A percentile compares a stretch with the other conserved stretches of the same genome.
phyloP scores from a whole-genome alignment of 1,140 invertebrate species.

The Homarus americanus region DNA sequence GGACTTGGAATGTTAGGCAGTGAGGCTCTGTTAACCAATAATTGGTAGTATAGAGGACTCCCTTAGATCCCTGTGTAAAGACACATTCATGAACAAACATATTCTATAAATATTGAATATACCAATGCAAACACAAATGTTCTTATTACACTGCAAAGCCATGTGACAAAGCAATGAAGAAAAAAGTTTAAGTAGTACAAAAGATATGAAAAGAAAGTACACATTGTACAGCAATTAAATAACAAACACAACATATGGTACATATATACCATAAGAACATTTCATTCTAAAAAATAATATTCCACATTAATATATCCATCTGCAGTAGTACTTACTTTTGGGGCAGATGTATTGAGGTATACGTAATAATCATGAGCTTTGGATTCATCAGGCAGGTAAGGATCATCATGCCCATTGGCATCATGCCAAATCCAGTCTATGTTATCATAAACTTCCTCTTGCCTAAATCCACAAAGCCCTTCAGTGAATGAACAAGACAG shows the following conservation, averaged over 20 bases:
- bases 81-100: neutral
- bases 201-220: too few species aligned
- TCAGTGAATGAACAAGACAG: conserved; percentile 34
- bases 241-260: too few species aligned
- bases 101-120: too few species aligned
- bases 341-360: conserved; percentile 35
- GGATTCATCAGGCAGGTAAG: conserved; percentile 42
- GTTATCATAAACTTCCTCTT: conserved; percentile 34
- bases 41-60: conserved; percentile 27
- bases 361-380: conserved; percentile 39
- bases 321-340: conserved; percentile 22
- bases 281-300: too few species aligned
- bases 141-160: too few species aligned
- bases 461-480: conserved; percentile 40
- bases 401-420: conserved; percentile 29
- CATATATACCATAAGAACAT: too few species aligned
- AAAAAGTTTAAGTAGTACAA: too few species aligned
- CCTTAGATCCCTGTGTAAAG: conserved; percentile 17
- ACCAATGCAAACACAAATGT: too few species aligned
- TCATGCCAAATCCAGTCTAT: conserved; percentile 55
- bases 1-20: conserved; percentile 28
- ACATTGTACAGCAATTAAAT: too few species aligned
- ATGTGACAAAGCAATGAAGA: too few species aligned
- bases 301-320: too few species aligned
- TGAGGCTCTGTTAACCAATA: conserved; percentile 7